Conservation (phyloP, 2,113 vertebrate genomes). For the Zingel zingel region DNA sequence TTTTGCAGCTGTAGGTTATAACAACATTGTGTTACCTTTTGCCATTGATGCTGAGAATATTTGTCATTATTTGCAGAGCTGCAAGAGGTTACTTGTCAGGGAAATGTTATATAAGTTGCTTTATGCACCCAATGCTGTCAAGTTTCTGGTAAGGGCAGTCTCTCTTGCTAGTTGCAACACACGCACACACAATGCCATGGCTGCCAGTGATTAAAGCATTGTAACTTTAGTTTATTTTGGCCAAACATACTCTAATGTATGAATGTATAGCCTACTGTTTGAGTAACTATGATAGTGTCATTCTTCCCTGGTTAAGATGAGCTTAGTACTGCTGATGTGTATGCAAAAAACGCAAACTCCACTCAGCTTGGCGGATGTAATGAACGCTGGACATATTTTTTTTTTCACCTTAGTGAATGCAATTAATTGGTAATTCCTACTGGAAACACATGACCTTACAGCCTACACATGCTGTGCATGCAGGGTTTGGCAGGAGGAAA, state of each 20-base stretch:
- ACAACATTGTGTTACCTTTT: neutral
- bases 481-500: neutral
- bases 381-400: neutral
- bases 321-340: slow-evolving; percentile 29
- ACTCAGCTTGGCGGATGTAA: neutral
- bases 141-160: neutral
- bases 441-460: neutral
- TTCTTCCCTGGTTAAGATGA: neutral
- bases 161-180: neutral
- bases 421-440: neutral
- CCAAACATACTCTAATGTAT: neutral
- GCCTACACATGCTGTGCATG: neutral
- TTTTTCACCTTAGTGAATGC: slow-evolving; percentile 3
- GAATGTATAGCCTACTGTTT: neutral
- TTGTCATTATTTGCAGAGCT: slow-evolving; percentile 7
- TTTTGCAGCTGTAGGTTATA: neutral
- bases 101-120: neutral
- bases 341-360: slow-evolving; percentile 4
- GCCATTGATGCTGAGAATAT: slow-evolving; percentile 3
- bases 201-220: neutral
- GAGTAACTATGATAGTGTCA: slow-evolving; percentile 3
- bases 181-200: neutral
- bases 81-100: neutral
- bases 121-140: slow-evolving; percentile 1
- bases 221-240: neutral